phyloP scores from a whole-genome alignment of 2,113 vertebrate species.

The Ramphastos sulfuratus region DNA sequence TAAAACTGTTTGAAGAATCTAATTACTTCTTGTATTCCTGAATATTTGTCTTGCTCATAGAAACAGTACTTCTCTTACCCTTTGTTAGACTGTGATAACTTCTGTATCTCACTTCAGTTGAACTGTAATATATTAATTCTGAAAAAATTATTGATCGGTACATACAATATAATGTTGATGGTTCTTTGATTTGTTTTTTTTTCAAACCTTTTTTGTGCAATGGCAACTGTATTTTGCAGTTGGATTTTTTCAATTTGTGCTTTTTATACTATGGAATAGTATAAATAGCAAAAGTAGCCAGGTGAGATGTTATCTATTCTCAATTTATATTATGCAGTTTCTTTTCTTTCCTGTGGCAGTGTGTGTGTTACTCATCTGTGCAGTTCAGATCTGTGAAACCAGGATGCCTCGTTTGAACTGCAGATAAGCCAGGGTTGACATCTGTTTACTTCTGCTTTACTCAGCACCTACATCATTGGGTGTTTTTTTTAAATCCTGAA shows the following conservation, averaged over 20 bases:
- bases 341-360: neutral
- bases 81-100: neutral
- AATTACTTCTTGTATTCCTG: neutral
- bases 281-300: neutral
- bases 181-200: neutral
- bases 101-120: neutral
- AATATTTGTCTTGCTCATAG: neutral
- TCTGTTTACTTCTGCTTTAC: conserved; percentile 33
- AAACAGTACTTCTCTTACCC: neutral
- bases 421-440: conserved; percentile 13
- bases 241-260: neutral
- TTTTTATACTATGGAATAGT: neutral
- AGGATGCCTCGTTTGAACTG: conserved; percentile 66
- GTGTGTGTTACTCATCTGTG: neutral
- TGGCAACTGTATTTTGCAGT: neutral
- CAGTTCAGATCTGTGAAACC: conserved; percentile 21
- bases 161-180: neutral
- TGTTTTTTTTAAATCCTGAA: conserved; percentile 11
- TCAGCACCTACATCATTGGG: neutral
- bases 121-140: neutral
- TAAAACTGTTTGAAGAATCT: neutral
- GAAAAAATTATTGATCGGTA: neutral
- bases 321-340: neutral
- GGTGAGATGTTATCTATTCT: neutral
- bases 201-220: neutral